Evolutionary conservation across 2,888 invertebrate genomes (phyloP).

Genomic region (Macaria liturata): DNA sequence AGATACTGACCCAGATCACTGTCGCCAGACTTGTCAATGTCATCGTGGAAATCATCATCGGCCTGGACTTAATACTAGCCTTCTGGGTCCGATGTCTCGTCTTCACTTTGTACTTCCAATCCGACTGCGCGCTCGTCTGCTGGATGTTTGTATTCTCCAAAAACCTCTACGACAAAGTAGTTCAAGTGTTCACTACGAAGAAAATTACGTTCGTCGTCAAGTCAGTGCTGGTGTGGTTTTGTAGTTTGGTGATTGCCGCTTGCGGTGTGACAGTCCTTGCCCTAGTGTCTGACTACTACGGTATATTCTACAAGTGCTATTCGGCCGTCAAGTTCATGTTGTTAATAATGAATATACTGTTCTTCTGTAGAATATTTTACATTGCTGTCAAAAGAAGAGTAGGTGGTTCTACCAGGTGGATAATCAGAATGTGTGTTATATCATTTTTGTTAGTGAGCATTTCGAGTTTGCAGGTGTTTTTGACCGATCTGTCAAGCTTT

Average conservation of each 20-base stretch:
- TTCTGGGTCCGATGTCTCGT: neutral
- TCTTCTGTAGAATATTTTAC: constrained; percentile 56
- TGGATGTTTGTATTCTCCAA: constrained; percentile 67
- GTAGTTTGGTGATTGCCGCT: constrained; percentile 37
- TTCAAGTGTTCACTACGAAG: constrained; percentile 53
- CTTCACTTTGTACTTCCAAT: neutral
- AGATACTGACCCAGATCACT: constrained; percentile 56
- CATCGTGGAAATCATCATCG: constrained; percentile 44
- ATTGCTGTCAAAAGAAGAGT: constrained; percentile 39
- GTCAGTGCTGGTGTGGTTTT: constrained; percentile 47
- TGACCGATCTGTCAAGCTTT: constrained; percentile 44
- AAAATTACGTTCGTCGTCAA: constrained; percentile 40
- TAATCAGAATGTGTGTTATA: constrained; percentile 41
- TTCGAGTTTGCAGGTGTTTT: constrained; percentile 57
- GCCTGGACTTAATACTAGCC: neutral
- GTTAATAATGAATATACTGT: constrained; percentile 44
- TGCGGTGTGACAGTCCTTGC: constrained; percentile 37
- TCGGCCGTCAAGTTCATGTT: constrained; percentile 48
- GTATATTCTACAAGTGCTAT: constrained; percentile 42
- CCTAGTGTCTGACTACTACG: constrained; percentile 10
- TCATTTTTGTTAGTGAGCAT: constrained; percentile 55
- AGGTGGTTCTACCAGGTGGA: constrained; percentile 23
- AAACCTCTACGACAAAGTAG: constrained; percentile 63
- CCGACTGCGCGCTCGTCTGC: constrained; percentile 51
- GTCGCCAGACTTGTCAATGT: constrained; percentile 54